Evolutionary conservation across 1,140 invertebrate species (phyloP), one percentile per base, ranked within the genome.

Genomic region (Euwallacea fornicatus): DNA sequence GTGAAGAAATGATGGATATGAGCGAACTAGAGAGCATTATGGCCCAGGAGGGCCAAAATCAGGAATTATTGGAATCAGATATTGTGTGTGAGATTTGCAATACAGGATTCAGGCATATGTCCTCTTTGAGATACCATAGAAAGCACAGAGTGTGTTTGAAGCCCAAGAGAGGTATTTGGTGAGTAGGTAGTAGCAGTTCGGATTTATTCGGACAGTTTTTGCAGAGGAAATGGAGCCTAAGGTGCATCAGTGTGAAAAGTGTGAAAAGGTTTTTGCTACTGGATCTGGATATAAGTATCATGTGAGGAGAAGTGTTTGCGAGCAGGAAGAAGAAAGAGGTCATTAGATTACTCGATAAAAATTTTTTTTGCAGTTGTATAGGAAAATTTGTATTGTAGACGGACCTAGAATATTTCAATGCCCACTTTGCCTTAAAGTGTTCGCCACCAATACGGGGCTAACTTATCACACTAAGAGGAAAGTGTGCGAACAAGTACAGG

Each of bases 81-180:
- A 68, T 72, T 7, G 42, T 63, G 2, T 73, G 71, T 43, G 46
- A 58, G 50, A 47, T 69, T 61, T 73, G 71, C 43, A 59, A 64
- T 13, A 69, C 66, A 9, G 60, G 11, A 7, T 73, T 69, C 33
- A 41, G 71, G 0, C 71, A 73, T 41, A 64, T 65, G 50, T 69
- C 71, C 7, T 72, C 70, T 10, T 43, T 72, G 46, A 47, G 70
- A 54, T 72, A 72, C 33, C 70, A 72, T 42, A 66, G 43, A 46
- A 72, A 72, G 46, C 70, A 72, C 46, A 9, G 65, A 9, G 70
- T 72, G 33, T 72, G 70, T 33, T 46, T 66, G 4, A 72, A 72
- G 55, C 70, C 70, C 8, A 66, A 66, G 46, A 50, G 62, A 46
- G 70, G 70, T 72, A 63, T 13, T 33, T 33, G 21, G 21, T 33